These are phyloP conservation scores for Melanostoma scalare DNA, from an alignment of 2,888 invertebrate genomes.

Conservation along the genomic window DNA sequence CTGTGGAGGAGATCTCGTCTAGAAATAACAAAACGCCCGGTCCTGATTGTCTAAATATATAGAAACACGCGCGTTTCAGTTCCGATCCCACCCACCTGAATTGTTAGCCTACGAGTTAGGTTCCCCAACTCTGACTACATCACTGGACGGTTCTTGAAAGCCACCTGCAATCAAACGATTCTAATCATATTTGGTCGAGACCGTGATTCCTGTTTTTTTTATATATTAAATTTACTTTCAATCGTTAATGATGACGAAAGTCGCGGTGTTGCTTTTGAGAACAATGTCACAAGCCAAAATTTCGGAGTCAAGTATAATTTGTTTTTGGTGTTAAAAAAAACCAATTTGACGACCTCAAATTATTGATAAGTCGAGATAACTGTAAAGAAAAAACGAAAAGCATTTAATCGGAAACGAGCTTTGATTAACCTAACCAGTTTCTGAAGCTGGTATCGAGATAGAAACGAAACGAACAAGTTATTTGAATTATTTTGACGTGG, in stretches of 20 bases:
- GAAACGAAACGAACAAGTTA: slow-evolving; percentile 45
- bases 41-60: slow-evolving; percentile 68
- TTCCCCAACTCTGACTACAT: slow-evolving; percentile 34
- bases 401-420: slow-evolving; percentile 43
- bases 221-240: background rate
- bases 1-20: slow-evolving; percentile 60
- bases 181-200: slow-evolving; percentile 19
- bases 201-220: slow-evolving; percentile 55
- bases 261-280: background rate
- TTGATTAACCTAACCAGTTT: slow-evolving; percentile 64
- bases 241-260: background rate
- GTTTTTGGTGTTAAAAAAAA: slow-evolving; percentile 4
- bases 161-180: slow-evolving; percentile 39
- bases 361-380: slow-evolving; percentile 45
- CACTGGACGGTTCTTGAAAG: slow-evolving; percentile 45
- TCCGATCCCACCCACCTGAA: slow-evolving; percentile 39
- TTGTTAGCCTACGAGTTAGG: slow-evolving; percentile 8
- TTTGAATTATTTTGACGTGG: slow-evolving; percentile 7
- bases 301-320: slow-evolving; percentile 1
- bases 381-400: slow-evolving; percentile 55
- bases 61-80: slow-evolving; percentile 48
- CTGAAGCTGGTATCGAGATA: background rate
- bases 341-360: slow-evolving; percentile 40
- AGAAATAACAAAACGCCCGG: slow-evolving; percentile 64
- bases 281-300: slow-evolving; percentile 5